These are phyloP conservation scores for Cataglyphis hispanica DNA, from an alignment of 1,140 invertebrate species.

Conservation along the genomic window DNA sequence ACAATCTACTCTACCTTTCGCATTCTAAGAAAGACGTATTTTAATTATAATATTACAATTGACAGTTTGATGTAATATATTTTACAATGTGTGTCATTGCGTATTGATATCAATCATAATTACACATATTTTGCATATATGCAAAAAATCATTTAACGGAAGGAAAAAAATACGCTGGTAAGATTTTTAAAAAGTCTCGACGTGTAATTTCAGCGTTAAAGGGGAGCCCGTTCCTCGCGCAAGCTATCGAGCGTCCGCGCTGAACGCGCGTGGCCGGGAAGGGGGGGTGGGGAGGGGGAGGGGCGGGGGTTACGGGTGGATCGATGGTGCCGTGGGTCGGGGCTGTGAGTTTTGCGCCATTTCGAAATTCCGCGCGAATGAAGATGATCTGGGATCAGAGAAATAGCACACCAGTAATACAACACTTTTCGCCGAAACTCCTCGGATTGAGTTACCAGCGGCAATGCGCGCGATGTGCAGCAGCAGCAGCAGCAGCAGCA, in stretches of 20 bases:
- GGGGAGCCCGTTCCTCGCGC: constrained; percentile 44
- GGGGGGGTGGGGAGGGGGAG: no score
- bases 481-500: background rate
- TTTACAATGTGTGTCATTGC: no score
- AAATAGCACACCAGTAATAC: constrained; percentile 65
- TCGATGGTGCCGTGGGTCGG: constrained; percentile 43
- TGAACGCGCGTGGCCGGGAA: background rate
- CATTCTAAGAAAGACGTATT: background rate
- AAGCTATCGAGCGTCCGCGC: constrained; percentile 33
- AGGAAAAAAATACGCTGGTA: background rate
- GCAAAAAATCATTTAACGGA: background rate
- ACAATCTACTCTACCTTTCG: background rate
- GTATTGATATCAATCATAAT: background rate
- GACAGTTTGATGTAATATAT: no score
- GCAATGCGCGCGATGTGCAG: constrained; percentile 11
- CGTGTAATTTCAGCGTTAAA: constrained; percentile 47
- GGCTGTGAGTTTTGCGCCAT: constrained; percentile 56
- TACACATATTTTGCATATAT: no score
- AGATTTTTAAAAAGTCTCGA: constrained; percentile 4
- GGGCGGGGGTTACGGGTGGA: no score
- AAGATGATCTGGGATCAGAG: constrained; percentile 65
- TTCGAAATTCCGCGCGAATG: constrained; percentile 61
- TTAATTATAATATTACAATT: background rate
- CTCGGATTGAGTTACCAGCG: constrained; percentile 70
- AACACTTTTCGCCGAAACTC: constrained; percentile 67